Percentiles rank a stretch among this genome's conserved stretches.
phyloP scores from a whole-genome alignment of 2,888 invertebrate species.

The Trilocha varians region DNA sequence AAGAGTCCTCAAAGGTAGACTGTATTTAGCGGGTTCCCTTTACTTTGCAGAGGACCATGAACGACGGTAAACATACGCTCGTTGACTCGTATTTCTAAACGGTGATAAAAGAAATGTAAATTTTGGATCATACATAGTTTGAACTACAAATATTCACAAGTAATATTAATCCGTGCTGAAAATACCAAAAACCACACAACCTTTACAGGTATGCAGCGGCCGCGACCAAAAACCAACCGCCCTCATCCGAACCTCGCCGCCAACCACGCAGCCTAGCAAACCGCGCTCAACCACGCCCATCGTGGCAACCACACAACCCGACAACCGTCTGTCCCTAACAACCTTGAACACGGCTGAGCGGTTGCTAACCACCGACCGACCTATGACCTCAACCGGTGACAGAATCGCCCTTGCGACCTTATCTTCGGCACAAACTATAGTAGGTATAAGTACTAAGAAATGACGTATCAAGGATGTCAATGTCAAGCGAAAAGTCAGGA shows the following conservation, averaged over 20 bases:
- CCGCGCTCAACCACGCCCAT: conserved; percentile 42
- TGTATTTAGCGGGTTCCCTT: too few relatives aligned
- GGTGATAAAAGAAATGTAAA: too few relatives aligned
- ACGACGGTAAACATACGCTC: too few relatives aligned
- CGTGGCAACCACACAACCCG: conserved; percentile 22
- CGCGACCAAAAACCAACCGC: conserved; percentile 60
- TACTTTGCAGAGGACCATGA: too few relatives aligned
- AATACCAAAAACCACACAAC: neutral
- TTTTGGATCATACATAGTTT: too few relatives aligned
- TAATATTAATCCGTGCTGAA: too few relatives aligned
- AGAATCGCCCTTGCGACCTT: conserved; percentile 50
- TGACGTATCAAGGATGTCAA: conserved; percentile 54
- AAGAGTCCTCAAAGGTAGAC: too few relatives aligned
- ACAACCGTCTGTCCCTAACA: conserved; percentile 39
- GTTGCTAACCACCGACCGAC: conserved; percentile 32
- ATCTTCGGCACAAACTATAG: conserved; percentile 53
- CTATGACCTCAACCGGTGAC: conserved; percentile 31
- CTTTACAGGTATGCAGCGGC: conserved; percentile 61
- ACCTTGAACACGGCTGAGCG: conserved; percentile 43
- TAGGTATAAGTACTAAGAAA: conserved; percentile 62
- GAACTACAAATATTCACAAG: too few relatives aligned
- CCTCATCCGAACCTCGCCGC: conserved; percentile 52
- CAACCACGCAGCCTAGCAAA: conserved; percentile 30
- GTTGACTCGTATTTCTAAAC: too few relatives aligned
- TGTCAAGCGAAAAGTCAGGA: conserved; percentile 44